A percentile compares a stretch with the other conserved stretches of the same genome.
Evolutionary conservation across 2,888 invertebrate species (phyloP).

Genomic region (Nemapogon koenigi): DNA sequence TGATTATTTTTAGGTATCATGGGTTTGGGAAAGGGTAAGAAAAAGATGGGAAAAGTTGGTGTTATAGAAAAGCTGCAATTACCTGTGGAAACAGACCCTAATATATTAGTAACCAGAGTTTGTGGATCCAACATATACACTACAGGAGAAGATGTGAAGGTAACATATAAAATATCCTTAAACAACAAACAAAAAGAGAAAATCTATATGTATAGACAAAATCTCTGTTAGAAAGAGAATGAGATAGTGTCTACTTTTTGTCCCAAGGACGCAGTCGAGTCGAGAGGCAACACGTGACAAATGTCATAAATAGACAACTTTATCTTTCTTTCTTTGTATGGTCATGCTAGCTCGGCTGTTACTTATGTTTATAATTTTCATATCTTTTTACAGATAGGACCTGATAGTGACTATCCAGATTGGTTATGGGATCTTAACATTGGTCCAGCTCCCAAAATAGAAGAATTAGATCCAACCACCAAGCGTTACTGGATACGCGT

Average conservation of each 20-base stretch:
- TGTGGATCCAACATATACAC: slow-evolving; percentile 87
- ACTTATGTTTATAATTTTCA: too few species aligned
- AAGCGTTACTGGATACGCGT: slow-evolving; percentile 84
- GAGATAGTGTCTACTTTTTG: too few species aligned
- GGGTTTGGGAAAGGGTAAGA: slow-evolving; percentile 64
- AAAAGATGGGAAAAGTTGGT: slow-evolving; percentile 68
- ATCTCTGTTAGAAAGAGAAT: too few species aligned
- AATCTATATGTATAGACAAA: too few species aligned
- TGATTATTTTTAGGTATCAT: slow-evolving; percentile 37
- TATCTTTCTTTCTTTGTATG: too few species aligned
- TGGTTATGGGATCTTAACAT: slow-evolving; percentile 87
- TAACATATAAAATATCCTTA: too few species aligned
- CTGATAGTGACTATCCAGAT: slow-evolving; percentile 77
- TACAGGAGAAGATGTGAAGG: slow-evolving; percentile 82
- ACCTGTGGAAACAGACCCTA: slow-evolving; percentile 85
- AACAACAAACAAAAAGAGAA: too few species aligned
- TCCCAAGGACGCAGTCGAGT: too few species aligned
- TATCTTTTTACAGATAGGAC: slow-evolving; percentile 27
- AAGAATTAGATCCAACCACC: slow-evolving; percentile 78
- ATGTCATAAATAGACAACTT: too few species aligned
- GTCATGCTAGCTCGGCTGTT: too few species aligned
- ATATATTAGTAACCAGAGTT: slow-evolving; percentile 75
- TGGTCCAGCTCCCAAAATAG: slow-evolving; percentile 68
- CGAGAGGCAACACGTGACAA: too few species aligned
- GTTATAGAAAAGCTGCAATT: slow-evolving; percentile 73